Evolutionary conservation across 2,888 invertebrate genomes (phyloP).

Genomic region (Seira sanloemensis): DNA sequence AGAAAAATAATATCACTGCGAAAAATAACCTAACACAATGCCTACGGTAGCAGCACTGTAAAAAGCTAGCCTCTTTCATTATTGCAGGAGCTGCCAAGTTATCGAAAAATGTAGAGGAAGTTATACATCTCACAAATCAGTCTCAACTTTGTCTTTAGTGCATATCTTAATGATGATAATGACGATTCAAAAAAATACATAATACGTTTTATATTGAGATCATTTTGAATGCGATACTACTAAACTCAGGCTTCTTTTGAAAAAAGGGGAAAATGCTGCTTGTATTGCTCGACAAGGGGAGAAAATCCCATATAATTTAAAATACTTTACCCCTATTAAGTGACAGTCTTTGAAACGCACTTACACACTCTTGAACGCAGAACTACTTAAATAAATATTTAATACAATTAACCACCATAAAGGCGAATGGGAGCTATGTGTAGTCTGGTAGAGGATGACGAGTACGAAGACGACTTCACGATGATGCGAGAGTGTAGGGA

Average conservation of each 20-base stretch:
- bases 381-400: slow-evolving; percentile 59
- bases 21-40: background rate
- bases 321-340: background rate
- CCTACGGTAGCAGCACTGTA: background rate
- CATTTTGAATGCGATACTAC: slow-evolving; percentile 58
- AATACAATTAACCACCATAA: slow-evolving; percentile 57
- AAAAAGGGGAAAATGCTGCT: background rate
- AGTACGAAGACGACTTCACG: background rate
- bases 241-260: too few species aligned
- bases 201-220: too few species aligned
- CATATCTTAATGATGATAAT: slow-evolving; percentile 28
- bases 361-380: slow-evolving; percentile 20
- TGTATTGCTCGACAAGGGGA: background rate
- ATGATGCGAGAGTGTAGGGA: background rate
- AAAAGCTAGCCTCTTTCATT: too few species aligned
- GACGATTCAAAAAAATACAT: slow-evolving; percentile 46
- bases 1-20: background rate
- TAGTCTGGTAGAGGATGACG: background rate
- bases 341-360: background rate
- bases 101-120: slow-evolving; percentile 26
- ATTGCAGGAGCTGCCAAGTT: background rate
- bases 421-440: background rate
- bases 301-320: background rate
- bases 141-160: slow-evolving; percentile 37
- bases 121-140: slow-evolving; percentile 56